A percentile compares a stretch with the other conserved stretches of the same genome.
phyloP scores from a whole-genome alignment of 1,140 invertebrate species.

The Nylanderia fulva region DNA sequence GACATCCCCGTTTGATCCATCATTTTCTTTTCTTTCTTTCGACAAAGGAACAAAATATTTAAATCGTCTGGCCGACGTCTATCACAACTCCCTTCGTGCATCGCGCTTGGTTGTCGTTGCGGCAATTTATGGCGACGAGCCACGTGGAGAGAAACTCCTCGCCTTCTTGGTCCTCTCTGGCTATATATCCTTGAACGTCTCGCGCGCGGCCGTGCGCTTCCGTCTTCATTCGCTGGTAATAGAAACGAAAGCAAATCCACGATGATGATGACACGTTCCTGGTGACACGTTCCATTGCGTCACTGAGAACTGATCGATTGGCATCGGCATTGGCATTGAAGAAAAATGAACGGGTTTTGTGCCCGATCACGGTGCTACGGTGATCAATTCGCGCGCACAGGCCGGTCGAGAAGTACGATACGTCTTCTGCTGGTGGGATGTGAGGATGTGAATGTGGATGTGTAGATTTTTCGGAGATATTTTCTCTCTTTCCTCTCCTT shows the following conservation, averaged over 20 bases:
- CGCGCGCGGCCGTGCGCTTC: not conserved
- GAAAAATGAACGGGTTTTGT: constrained; percentile 12
- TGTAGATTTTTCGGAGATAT: not conserved
- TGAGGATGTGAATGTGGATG: constrained; percentile 13
- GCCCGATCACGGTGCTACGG: not conserved
- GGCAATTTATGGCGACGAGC: constrained; percentile 60
- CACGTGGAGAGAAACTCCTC: constrained; percentile 42
- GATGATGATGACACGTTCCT: constrained; percentile 26
- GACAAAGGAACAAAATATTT: constrained; percentile 81
- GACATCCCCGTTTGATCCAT: constrained; percentile 75
- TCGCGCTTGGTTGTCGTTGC: constrained; percentile 34
- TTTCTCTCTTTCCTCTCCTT: not conserved
- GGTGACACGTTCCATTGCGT: not conserved
- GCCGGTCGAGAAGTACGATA: constrained; percentile 19
- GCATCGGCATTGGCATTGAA: constrained; percentile 43
- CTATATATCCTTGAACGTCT: constrained; percentile 4
- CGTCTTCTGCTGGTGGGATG: not conserved
- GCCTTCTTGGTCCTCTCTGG: constrained; percentile 52
- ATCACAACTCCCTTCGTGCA: constrained; percentile 79
- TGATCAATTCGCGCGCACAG: constrained; percentile 4
- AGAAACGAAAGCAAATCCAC: constrained; percentile 48
- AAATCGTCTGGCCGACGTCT: constrained; percentile 80
- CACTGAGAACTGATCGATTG: not conserved
- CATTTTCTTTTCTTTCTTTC: constrained; percentile 48
- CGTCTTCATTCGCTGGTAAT: not conserved